phyloP scores from a whole-genome alignment of 2,113 vertebrate genomes.

The Myotis yumanensis region DNA sequence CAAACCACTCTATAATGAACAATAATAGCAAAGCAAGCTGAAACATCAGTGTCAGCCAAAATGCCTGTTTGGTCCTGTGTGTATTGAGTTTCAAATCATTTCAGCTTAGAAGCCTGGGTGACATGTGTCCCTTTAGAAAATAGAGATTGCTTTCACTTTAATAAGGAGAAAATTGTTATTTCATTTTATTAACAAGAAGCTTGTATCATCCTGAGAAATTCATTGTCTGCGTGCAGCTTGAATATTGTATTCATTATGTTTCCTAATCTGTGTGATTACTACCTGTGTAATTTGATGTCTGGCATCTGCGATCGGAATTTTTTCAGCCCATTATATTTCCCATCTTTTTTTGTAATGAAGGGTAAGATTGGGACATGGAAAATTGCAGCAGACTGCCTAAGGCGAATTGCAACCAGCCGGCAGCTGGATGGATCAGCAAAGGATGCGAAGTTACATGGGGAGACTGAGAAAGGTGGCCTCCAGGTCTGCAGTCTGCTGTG shows the following conservation, averaged over 20 bases:
- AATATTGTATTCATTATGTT: constrained; percentile 76
- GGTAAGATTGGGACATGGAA: constrained; percentile 64
- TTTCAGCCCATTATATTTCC: constrained; percentile 78
- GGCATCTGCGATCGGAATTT: constrained; percentile 71
- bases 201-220: constrained; percentile 64
- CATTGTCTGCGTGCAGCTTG: constrained; percentile 71
- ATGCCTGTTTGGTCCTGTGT: constrained; percentile 67
- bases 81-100: constrained; percentile 63
- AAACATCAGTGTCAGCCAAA: constrained; percentile 18
- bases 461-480: not conserved
- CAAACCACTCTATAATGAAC: not conserved
- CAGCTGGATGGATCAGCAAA: constrained; percentile 53
- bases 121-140: constrained; percentile 73
- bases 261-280: constrained; percentile 76
- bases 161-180: constrained; percentile 76
- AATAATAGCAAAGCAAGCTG: not conserved
- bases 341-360: constrained; percentile 59
- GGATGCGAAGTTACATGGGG: not conserved
- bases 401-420: constrained; percentile 61
- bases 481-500: not conserved
- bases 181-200: constrained; percentile 77
- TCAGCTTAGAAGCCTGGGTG: constrained; percentile 67
- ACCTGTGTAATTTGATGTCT: constrained; percentile 74
- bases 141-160: constrained; percentile 72
- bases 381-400: constrained; percentile 75